Conservation (phyloP, 2,888 invertebrate genomes). For the Pherbina coryleti region DNA sequence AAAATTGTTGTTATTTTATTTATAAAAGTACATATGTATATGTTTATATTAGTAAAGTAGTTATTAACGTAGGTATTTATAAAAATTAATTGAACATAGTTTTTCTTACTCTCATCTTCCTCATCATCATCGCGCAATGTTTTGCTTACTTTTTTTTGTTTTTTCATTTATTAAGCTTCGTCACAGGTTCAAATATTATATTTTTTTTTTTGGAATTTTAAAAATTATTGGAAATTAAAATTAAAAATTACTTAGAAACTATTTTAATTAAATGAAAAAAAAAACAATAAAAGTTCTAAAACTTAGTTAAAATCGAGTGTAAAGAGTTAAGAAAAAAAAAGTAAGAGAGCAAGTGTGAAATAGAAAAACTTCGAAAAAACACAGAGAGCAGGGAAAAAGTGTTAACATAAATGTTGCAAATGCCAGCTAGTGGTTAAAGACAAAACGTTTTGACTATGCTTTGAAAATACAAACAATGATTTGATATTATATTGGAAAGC, state of each 20-base stretch:
- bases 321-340: neutral
- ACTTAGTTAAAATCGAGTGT: neutral
- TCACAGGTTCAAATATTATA: slow-evolving; percentile 65
- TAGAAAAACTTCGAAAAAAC: neutral
- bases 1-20: no score
- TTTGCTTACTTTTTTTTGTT: slow-evolving; percentile 41
- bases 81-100: slow-evolving; percentile 27
- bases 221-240: slow-evolving; percentile 8
- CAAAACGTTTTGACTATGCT: no score
- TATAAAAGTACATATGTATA: neutral
- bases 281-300: neutral
- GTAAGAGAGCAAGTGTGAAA: neutral
- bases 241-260: slow-evolving; percentile 15
- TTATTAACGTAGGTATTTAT: slow-evolving; percentile 31
- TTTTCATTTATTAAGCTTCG: slow-evolving; percentile 54
- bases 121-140: slow-evolving; percentile 54
- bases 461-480: no score
- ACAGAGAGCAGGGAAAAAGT: neutral
- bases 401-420: no score
- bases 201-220: slow-evolving; percentile 29
- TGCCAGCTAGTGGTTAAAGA: no score
- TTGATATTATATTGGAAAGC: no score
- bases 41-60: slow-evolving; percentile 30
- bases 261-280: neutral
- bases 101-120: slow-evolving; percentile 57